A percentile compares a stretch with the other conserved stretches of the same genome.
phyloP scores from a whole-genome alignment of 2,797 vertebrate species.

The Mus caroli region DNA sequence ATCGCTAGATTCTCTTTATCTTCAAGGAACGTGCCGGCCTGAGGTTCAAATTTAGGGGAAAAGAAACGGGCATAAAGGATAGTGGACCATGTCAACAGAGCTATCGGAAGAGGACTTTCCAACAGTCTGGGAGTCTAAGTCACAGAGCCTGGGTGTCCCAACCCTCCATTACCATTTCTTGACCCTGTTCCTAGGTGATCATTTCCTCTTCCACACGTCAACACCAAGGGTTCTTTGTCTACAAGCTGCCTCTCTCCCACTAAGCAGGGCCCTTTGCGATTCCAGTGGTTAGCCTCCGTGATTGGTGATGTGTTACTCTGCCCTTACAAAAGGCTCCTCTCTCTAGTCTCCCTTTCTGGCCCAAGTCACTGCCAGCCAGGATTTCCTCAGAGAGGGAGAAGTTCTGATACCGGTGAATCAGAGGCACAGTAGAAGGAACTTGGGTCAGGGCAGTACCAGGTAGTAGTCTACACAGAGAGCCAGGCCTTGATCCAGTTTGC shows the following conservation, averaged over 20 bases:
- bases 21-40: background rate
- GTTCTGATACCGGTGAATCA: background rate
- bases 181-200: background rate
- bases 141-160: background rate
- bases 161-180: background rate
- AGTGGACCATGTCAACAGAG: background rate
- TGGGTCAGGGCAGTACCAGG: background rate
- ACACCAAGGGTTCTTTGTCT: background rate
- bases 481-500: background rate
- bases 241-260: background rate
- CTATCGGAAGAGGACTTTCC: too few relatives aligned
- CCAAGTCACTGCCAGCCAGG: background rate
- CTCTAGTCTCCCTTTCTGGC: background rate
- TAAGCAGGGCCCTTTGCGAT: background rate
- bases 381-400: background rate
- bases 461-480: background rate
- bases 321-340: background rate
- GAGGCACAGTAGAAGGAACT: background rate
- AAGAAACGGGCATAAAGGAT: background rate
- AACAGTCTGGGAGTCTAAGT: background rate
- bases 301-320: background rate
- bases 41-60: background rate
- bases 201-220: background rate
- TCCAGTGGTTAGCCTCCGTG: background rate
- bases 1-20: background rate